Evolutionary conservation across 2,888 invertebrate species (phyloP), one percentile per base, ranked within the genome.

Genomic region (Aspidapion aeneum): DNA sequence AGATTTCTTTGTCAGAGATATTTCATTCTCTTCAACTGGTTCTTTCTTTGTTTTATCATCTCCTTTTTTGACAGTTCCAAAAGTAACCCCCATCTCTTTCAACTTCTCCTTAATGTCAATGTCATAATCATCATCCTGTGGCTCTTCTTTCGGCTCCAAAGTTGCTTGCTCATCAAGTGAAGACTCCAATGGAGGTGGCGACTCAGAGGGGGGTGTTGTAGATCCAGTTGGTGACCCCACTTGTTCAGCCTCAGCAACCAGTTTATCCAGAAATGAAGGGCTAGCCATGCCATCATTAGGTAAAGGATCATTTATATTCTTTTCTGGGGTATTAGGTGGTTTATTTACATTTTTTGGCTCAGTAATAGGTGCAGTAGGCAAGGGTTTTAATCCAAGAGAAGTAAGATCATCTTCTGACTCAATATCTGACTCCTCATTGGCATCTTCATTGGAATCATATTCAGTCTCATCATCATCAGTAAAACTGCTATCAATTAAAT

Each of bases 11-110:
- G 82, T 94, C 90, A 73, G 96, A 84, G 75, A 94, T 89, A 80
- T 94, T 92, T 74, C 92, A 85, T 67, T 94, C 83, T 79, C 94
- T 83, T 80, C 88, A 87, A 62, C 85, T 73, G 69, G 69, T 66
- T 77, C 76, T 51, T 73, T 69, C 66, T 80, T 78, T 69, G 78
- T 78, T 2, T 78, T 75, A 58, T 80, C 80, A 59, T 80, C 80
- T 1, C 78, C 78, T 65, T 80, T 81, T 66, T 80, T 81, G 0
- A 80, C 80, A 1, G 80, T 80, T 69, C 80, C 79, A 68, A 81
- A 79, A 65, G 79, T 81, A 51, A 81, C 78, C 48, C 85, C 86
- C 85, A 87, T 86, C 77, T 87, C 86, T 74, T 86, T 85, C 56
- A 86, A 75, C 74, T 87, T 87, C 68, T 86, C 86, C 58, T 85